phyloP scores from a whole-genome alignment of 2,797 vertebrate species.

The Potorous gilbertii region DNA sequence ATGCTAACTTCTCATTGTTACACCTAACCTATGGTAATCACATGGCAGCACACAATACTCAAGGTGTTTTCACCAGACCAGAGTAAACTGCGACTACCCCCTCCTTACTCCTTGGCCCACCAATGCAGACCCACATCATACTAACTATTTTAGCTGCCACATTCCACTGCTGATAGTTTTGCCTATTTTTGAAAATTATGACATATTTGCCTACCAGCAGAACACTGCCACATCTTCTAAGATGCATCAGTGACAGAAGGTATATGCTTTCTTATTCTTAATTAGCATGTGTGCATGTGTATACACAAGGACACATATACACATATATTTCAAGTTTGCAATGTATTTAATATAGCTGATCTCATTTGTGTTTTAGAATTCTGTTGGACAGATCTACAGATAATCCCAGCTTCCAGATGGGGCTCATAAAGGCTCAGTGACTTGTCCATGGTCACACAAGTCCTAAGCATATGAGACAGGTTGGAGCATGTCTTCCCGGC shows the following conservation, averaged over 20 bases:
- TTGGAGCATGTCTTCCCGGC: background rate
- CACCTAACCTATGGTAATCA: background rate
- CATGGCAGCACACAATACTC: background rate
- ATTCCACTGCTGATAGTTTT: background rate
- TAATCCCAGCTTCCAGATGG: background rate
- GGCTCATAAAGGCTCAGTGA: background rate
- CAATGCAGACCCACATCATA: background rate
- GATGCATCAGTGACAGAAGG: background rate
- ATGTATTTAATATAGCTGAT: background rate
- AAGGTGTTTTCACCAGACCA: background rate
- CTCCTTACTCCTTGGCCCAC: background rate
- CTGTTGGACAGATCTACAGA: background rate
- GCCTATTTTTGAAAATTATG: background rate
- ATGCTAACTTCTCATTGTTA: background rate
- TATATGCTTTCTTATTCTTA: background rate
- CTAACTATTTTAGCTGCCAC: no score
- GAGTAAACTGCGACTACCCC: background rate
- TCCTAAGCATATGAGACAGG: background rate
- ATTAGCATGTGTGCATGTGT: background rate
- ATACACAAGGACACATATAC: no score
- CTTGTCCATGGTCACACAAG: background rate
- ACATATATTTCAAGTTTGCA: background rate
- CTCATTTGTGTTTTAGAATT: background rate
- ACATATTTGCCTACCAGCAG: no score
- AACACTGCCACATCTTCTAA: background rate